Evolutionary conservation across 2,797 vertebrate species (phyloP).

Genomic region (Oophaga sylvatica): DNA sequence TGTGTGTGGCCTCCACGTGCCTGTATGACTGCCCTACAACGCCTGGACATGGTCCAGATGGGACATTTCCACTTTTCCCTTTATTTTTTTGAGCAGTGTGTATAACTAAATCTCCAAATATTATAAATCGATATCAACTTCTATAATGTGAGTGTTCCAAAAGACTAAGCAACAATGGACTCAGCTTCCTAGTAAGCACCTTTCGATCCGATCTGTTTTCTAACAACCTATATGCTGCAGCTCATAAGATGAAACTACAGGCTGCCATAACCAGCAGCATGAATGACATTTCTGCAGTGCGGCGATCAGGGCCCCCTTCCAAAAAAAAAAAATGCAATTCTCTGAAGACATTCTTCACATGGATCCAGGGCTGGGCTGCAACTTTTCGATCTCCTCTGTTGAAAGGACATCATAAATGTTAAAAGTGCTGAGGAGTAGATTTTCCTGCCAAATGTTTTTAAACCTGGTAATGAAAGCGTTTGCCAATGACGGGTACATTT

Average conservation of each 20-base stretch:
- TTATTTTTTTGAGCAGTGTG: no score
- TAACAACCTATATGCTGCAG: background rate
- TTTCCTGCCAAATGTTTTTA: background rate
- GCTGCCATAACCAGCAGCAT: background rate
- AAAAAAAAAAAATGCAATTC: background rate
- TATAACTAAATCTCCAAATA: no score
- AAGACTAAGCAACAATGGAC: background rate
- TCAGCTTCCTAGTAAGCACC: background rate
- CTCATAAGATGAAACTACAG: background rate
- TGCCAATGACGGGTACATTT: constrained; percentile 16
- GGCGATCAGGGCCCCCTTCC: background rate
- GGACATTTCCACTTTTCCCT: no score
- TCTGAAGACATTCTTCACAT: background rate
- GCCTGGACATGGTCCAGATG: no score
- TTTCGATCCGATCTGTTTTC: background rate
- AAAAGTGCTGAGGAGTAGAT: background rate
- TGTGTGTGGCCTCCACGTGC: no score
- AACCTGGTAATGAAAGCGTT: background rate
- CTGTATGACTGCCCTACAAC: no score
- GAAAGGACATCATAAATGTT: background rate
- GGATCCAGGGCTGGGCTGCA: background rate
- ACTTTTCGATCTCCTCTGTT: background rate
- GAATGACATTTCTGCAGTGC: background rate
- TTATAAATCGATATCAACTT: background rate
- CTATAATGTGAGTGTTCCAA: background rate